Evolutionary conservation across 1,140 invertebrate genomes (phyloP), one percentile per base, ranked within the genome.

Genomic region (Idris sp.): DNA sequence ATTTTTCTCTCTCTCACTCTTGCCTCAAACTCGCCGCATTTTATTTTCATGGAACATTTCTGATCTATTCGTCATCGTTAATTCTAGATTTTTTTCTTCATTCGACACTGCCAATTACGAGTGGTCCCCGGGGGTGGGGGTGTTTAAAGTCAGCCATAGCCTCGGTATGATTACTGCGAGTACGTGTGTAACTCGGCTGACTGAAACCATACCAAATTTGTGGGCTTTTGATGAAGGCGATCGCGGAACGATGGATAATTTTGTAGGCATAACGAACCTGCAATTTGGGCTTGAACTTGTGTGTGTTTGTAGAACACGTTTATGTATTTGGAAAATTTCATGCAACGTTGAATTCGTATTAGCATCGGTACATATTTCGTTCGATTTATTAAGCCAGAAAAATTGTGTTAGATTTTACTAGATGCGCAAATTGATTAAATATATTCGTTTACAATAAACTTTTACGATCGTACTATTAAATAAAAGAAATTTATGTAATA

Each of bases 1-100:
- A 38, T 59, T 38, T 4, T 16, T 1, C 26, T 30, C 26, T 30
- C 41, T 46, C 25, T 44, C 30, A 3, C 22, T 25, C 36, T 33
- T 49, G 49, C 11, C 38, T 25, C 16, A 10, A 49, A 68, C 46
- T 73, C 44, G 33, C 59, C 74, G 64, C 73, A 79, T 76, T 85
- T 85, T 84, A 84, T 85, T 84, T 85, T 81, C 78, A 81, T 77
- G 80, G 77, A 79, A 79, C 79, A 83, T 84, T 82, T 84, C 83
- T 84, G 81, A 83, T 86, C 81, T 81, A 83, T 84, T 80, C 79
- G 59, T 73, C 76, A 58, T 82, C 79, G 80, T 84, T 85, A 81
- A 83, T 83, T 81, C 80, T 78, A 76, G 78, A 69, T 78, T 76
- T 80, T 76, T 75, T 81, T 82, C 82, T 83, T 83, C 79, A 79